These are phyloP conservation scores for Trochalopteron elliotii DNA, from an alignment of 2,113 vertebrate genomes.

Conservation along the genomic window DNA sequence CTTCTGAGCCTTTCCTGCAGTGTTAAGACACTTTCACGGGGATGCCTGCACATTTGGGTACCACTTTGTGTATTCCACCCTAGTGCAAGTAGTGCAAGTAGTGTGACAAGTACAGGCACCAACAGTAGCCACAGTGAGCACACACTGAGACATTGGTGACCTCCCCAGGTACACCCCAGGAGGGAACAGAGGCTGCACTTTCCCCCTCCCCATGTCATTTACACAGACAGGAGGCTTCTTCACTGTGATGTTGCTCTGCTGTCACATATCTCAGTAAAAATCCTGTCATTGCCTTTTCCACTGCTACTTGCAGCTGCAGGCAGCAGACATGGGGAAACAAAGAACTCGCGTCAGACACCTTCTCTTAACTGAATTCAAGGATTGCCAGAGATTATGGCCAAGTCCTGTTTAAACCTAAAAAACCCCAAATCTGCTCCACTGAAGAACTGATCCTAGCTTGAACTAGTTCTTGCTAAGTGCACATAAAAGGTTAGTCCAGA, in stretches of 20 bases:
- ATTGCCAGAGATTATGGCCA: not conserved
- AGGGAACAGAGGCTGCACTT: not conserved
- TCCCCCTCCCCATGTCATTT: not conserved
- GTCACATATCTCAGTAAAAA: not conserved
- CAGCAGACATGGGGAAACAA: not conserved
- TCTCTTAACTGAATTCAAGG: not conserved
- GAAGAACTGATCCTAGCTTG: not conserved
- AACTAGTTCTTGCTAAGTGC: not conserved
- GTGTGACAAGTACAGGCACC: not conserved
- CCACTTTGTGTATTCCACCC: not conserved
- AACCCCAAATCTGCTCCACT: not conserved
- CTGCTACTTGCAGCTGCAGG: not conserved
- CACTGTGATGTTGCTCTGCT: not conserved
- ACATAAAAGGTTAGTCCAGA: not conserved
- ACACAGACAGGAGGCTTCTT: not conserved
- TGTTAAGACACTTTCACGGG: fast-evolving
- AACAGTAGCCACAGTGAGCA: not conserved
- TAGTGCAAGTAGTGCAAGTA: not conserved
- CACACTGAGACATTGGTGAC: not conserved
- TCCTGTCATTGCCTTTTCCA: not conserved
- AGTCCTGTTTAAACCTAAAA: not conserved
- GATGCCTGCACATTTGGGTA: not conserved
- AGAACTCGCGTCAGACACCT: not conserved
- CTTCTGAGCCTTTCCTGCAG: not conserved
- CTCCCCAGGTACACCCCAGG: not conserved